These are phyloP conservation scores for Cosmopolites sordidus DNA, from an alignment of 2,888 invertebrate genomes.

Conservation along the genomic window DNA sequence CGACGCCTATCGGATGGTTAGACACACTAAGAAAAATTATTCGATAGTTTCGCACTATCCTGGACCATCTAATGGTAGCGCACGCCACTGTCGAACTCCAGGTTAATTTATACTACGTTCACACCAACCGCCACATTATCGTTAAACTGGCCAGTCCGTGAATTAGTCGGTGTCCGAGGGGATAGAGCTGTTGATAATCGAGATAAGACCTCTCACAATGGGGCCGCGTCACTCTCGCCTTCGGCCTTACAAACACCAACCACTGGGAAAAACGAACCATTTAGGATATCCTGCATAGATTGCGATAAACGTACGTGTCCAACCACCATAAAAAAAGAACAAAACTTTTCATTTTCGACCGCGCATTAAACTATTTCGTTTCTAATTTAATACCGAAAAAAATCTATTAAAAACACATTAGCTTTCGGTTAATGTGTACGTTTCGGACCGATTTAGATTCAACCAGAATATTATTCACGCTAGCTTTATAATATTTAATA, in stretches of 20 bases:
- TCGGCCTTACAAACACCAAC: constrained; percentile 24
- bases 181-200: constrained; percentile 36
- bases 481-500: too few species aligned
- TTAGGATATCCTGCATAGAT: constrained; percentile 43
- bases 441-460: too few species aligned
- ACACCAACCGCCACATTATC: constrained; percentile 23
- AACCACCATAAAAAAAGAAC: constrained; percentile 34
- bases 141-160: constrained; percentile 22
- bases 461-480: too few species aligned
- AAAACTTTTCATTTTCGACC: constrained; percentile 26
- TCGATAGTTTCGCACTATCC: too few species aligned
- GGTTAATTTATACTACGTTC: constrained; percentile 18
- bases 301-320: constrained; percentile 32
- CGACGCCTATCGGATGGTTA: too few species aligned
- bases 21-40: too few species aligned
- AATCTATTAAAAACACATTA: constrained; percentile 23
- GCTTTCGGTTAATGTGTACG: too few species aligned
- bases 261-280: constrained; percentile 40
- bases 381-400: constrained; percentile 13
- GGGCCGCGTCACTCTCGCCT: constrained; percentile 24
- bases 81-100: constrained; percentile 17
- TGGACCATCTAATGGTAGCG: too few species aligned
- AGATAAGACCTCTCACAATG: constrained; percentile 29
- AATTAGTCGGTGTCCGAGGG: constrained; percentile 22
- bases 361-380: constrained; percentile 19